Evolutionary conservation across 1,140 invertebrate species (phyloP), one percentile per base, ranked within the genome.

Genomic region (Diorhabda sublineata): DNA sequence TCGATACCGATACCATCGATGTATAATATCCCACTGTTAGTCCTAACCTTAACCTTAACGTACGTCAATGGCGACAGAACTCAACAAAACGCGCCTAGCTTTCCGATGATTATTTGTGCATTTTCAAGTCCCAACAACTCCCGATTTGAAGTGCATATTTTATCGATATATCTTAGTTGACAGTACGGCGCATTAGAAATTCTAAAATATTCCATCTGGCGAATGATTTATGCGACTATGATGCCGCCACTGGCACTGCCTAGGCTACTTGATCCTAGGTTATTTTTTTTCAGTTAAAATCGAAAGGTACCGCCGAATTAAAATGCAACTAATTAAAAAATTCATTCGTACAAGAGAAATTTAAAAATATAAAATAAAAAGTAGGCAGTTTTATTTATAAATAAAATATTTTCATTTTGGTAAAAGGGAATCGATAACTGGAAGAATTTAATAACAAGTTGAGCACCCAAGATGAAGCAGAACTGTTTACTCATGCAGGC

Each of bases 131-230:
- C 58, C 62, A 52, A n/a, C 70, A 60, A 64, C 58, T 72, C 73
- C 59, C 68, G 69, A 70, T 74, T 78, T 78, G 75, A 79, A 78
- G 74, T 76, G 78, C 77, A 80, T 80, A 80, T 77, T 77, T 80
- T 80, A 78, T 75, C 78, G 77, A 80, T 80, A 80, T 80, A 80
- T 80, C 78, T 79, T 74, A 68, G 73, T 74, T 74, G 73, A 70
- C 73, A 74, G 70, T 73, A 71, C 74, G 72, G 70, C 74, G 75
- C 78, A 80, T 80, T 80, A 80, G 73, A 74, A 80, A 80, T 80
- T 77, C 78, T 79, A 80, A 80, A 80, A 80, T 80, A 80, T 80
- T 77, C 78, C 78, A 80, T 80, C 78, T 80, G 78, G 78, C 70
- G 74, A 75, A 80, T 80, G 78, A 80, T 80, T 80, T 80, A 80